These are phyloP conservation scores for Piscicola geometra DNA, from an alignment of 2,888 invertebrate genomes.

Conservation along the genomic window DNA sequence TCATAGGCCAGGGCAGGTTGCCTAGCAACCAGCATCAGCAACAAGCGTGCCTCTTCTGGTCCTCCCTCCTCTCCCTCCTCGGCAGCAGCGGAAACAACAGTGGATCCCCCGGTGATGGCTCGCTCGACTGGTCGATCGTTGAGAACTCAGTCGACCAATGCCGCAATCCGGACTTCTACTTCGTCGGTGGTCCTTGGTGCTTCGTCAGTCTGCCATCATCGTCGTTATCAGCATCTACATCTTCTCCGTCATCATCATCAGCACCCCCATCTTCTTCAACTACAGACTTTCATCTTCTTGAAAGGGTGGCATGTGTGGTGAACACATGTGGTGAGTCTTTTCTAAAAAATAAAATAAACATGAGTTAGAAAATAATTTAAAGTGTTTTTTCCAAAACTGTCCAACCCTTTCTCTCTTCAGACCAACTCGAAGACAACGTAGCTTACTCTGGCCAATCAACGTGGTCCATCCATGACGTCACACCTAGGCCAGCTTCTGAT, in stretches of 20 bases:
- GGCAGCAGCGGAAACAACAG: neutral
- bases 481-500: neutral
- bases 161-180: slow-evolving; percentile 29
- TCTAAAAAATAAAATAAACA: no score
- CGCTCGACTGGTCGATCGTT: neutral
- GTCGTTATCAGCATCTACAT: neutral
- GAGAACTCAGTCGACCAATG: slow-evolving; percentile 9
- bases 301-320: slow-evolving; percentile 11
- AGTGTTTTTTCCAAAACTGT: neutral
- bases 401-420: neutral
- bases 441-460: slow-evolving; percentile 12
- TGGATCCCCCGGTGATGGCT: neutral
- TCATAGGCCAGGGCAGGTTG: neutral
- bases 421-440: slow-evolving; percentile 7
- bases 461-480: neutral
- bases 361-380: neutral
- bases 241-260: neutral
- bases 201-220: neutral
- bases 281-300: no score
- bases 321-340: slow-evolving; percentile 14
- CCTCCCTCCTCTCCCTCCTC: neutral
- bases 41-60: neutral
- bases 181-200: slow-evolving; percentile 31
- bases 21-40: neutral
- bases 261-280: neutral